Evolutionary conservation across 2,113 vertebrate species (phyloP).

Genomic region (Forbesichthys papilliferus): DNA sequence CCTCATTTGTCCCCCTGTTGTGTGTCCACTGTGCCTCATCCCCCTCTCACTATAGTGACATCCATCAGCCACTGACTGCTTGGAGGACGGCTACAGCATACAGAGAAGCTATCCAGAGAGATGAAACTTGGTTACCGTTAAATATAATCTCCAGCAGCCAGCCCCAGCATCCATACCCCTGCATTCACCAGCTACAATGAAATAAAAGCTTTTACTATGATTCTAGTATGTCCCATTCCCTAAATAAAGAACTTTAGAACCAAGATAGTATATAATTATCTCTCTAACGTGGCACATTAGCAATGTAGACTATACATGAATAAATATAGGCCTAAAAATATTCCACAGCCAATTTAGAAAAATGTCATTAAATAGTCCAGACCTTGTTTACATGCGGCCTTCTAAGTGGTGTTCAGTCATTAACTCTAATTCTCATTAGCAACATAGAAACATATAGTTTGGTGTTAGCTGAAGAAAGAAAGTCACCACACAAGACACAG

Average conservation of each 20-base stretch:
- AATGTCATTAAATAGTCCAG: too few relatives aligned
- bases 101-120: slow-evolving; percentile 33
- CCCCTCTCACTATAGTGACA: slow-evolving; percentile 23
- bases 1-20: slow-evolving; percentile 14
- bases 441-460: neutral
- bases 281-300: neutral
- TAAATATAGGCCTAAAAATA: neutral
- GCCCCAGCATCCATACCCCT: neutral
- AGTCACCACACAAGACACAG: neutral
- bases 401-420: too few relatives aligned
- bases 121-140: slow-evolving; percentile 45
- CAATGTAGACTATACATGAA: neutral
- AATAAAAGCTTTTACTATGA: slow-evolving; percentile 8
- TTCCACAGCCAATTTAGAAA: neutral
- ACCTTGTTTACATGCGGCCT: too few relatives aligned
- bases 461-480: neutral
- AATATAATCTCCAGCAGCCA: slow-evolving; percentile 46
- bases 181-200: slow-evolving; percentile 32
- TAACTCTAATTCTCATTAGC: too few relatives aligned
- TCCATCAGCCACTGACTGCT: slow-evolving; percentile 62
- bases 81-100: slow-evolving; percentile 31
- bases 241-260: neutral
- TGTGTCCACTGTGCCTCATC: slow-evolving; percentile 29
- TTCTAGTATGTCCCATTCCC: slow-evolving; percentile 7
- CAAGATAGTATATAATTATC: too few relatives aligned